phyloP scores from a whole-genome alignment of 2,888 invertebrate genomes.

The Crioceris asparagi region DNA sequence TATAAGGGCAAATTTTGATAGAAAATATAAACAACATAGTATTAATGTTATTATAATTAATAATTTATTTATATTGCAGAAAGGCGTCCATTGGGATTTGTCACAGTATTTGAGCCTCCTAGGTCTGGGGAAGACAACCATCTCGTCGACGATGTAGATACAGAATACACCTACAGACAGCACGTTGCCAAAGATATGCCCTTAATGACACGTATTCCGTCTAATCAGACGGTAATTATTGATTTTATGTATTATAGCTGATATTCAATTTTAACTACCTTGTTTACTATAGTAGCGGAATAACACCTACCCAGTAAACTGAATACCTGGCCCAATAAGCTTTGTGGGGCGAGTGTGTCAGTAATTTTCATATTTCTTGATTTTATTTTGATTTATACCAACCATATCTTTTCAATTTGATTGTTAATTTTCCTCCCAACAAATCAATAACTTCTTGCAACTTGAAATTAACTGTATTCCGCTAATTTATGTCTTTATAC shows the following conservation, averaged over 20 bases:
- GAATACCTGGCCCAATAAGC: no score
- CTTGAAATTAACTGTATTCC: no score
- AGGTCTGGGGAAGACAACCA: slow-evolving; percentile 41
- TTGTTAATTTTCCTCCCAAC: no score
- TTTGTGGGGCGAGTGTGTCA: no score
- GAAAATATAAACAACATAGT: background rate
- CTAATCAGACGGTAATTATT: slow-evolving; percentile 35
- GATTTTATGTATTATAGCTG: no score
- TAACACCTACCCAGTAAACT: no score
- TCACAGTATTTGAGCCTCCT: slow-evolving; percentile 46
- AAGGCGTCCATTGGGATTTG: slow-evolving; percentile 41
- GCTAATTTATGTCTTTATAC: no score
- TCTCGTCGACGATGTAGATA: slow-evolving; percentile 37
- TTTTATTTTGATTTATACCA: background rate
- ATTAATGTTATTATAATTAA: slow-evolving; percentile 12
- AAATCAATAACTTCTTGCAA: no score
- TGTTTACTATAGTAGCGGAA: no score
- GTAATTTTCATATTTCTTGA: no score
- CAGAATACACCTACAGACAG: slow-evolving; percentile 34
- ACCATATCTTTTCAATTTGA: no score
- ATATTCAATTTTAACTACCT: no score
- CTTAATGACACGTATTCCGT: slow-evolving; percentile 28
- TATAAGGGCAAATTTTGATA: background rate
- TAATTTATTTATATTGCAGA: slow-evolving; percentile 29
- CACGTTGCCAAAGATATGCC: slow-evolving; percentile 38